Base-by-base conservation (phyloP, 2,113 vertebrate species). In the Nibea coibor region DNA sequence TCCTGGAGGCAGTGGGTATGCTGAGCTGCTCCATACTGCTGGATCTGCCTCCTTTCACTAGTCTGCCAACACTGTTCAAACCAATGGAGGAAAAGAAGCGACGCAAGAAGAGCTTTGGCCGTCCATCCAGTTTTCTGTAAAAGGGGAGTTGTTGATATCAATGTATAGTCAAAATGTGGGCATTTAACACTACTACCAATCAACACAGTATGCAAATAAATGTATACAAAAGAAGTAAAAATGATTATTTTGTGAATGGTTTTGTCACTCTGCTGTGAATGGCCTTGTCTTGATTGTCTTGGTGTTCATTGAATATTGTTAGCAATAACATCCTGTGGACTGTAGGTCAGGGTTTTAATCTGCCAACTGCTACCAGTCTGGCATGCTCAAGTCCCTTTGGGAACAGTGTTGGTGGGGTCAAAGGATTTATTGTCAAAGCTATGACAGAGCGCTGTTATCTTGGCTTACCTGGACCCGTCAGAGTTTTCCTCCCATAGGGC, bases 1-100 rank as follows among this genome's bases (percentile, higher is more conserved):
- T 75, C 6, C 89, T 79, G 0, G 70, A 68, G 0, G 47, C 62
- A 0, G 83, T 20, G 31, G 79, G 70, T n/a, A 92, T 58, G n/a
- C 83, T 89, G 50, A 95, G 93, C 54, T 98, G 97, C 74, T 98
- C 97, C 96, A 98, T 96, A 76, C 98, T 99, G 88, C 95, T 97
- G 90, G 97, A 98, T 53, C 95, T 97, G 54, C 95, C 93, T 68
- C 96, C 96, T 79, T 96, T 96, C 61, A 95, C 96, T 63, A 97
- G 89, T 75, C 93, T 95, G 58, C 96, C 96, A 54, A 96, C 94
- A 1, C 97, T 95, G 82, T 95, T 95, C 85, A 97, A 96, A 42
- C 97, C 96, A 78, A 99, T 95, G 77, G 95, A 94, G 35, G 95
- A 94, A 91, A 99, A 96, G 80, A 99, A 95, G 79, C 96, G 97